Evolutionary conservation across 1,140 invertebrate species (phyloP), one percentile per base, ranked within the genome.

Genomic region (Probaryconus sp.): DNA sequence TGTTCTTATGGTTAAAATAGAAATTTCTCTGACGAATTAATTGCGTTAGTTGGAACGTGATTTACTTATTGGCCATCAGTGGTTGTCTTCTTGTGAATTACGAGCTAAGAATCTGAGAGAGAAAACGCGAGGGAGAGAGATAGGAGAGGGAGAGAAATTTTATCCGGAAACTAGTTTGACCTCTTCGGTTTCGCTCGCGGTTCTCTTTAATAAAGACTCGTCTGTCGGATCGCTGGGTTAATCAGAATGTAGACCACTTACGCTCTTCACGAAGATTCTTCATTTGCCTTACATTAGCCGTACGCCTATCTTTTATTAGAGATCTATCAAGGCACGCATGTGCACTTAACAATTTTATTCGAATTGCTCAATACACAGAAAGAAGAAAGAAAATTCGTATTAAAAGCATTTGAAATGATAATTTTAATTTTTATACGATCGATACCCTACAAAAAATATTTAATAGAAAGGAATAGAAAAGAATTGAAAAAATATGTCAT

Each of bases 11-110:
- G 63, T 70, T 55, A 70, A 70, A 70, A 35, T 60, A 51, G 56
- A 50, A 47, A 56, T 63, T 24, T 17, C 5, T 40, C 40, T 48
- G 55, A 70, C 50, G 48, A 70, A 70, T 70, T 70, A 70, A 70
- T 63, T 26, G 16, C 37, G 53, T 68, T 53, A 40, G 16, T 37
- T 11, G 38, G 5, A 28, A 4, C 35, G 42, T 63, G 50, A 70
- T 63, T 70, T 63, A 70, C 35, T 42, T 63, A 26, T 5, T 53
- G 24, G 7, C 17, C 21, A 61, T 69, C 21, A 53, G 38, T 9
- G 1, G 9, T 4, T 38, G 42, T 26, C 50, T 17, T 30, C 51
- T 38, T 43, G 28, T 14, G 35, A 50, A 18, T 51, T 50, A 10
- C 14, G 10, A n/a, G n/a, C n/a, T n/a, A n/a, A n/a, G n/a, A n/a